Conservation (phyloP, 92 coral and sea anemone species). For the Umimayanthus kanabou region DNA sequence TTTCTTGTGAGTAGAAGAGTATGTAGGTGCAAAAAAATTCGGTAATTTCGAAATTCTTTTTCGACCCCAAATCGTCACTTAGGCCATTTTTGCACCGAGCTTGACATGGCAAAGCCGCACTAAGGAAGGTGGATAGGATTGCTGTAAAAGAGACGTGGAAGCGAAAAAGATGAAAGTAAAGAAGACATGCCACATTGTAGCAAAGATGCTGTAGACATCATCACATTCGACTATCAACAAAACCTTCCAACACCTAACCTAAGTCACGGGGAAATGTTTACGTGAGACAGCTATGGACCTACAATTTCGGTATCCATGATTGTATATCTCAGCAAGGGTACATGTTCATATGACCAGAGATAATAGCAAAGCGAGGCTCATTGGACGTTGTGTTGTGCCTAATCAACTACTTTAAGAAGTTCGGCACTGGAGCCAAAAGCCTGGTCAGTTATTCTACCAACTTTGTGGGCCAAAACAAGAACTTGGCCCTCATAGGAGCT, state of each 20-base stretch:
- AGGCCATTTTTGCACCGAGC: no score
- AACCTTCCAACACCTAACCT: conserved; percentile 44
- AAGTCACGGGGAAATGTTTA: conserved; percentile 48
- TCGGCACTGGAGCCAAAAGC: not conserved
- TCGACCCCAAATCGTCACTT: no score
- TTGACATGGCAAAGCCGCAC: no score
- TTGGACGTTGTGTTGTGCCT: not conserved
- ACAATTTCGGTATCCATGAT: conserved; percentile 53
- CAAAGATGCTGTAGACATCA: not conserved
- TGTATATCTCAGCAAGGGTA: conserved; percentile 40
- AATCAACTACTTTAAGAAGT: not conserved
- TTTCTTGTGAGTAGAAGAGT: no score
- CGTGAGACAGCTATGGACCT: conserved; percentile 48
- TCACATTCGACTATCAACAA: conserved; percentile 47
- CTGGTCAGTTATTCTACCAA: no score
- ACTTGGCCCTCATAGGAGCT: not conserved
- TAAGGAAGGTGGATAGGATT: no score
- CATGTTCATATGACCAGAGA: conserved; percentile 14
- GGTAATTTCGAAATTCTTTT: no score
- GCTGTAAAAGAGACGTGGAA: no score
- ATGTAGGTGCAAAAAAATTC: no score
- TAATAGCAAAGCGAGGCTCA: not conserved
- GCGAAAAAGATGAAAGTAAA: no score
- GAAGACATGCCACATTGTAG: no score
- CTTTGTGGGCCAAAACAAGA: not conserved